These are phyloP conservation scores for Brenthis hecate DNA, from an alignment of 2,888 invertebrate genomes.

Conservation along the genomic window DNA sequence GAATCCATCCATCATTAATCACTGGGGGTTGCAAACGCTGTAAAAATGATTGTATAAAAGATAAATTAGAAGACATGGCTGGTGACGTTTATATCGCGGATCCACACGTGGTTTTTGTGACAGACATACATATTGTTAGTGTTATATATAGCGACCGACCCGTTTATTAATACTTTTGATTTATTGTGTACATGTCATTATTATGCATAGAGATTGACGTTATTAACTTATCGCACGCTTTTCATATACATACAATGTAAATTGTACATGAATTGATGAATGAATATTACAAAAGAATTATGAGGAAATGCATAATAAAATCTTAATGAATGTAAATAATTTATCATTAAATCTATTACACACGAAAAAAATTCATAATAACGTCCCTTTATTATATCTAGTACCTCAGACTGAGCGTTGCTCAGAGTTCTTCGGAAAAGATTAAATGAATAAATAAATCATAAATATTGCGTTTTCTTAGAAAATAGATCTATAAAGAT, in stretches of 20 bases:
- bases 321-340: background rate
- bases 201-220: conserved; percentile 14
- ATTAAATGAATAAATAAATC: too few species aligned
- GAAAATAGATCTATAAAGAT: too few species aligned
- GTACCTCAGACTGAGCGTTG: too few species aligned
- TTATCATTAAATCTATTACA: conserved; percentile 7
- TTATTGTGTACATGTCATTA: conserved; percentile 11
- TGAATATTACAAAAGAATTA: conserved; percentile 2
- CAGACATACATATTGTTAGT: conserved; percentile 57
- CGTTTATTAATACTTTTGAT: conserved; percentile 34
- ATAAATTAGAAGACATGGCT: conserved; percentile 77
- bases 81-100: conserved; percentile 70
- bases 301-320: background rate
- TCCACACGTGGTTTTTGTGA: conserved; percentile 56
- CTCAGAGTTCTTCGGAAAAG: too few species aligned
- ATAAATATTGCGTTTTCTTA: too few species aligned
- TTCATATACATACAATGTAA: too few species aligned
- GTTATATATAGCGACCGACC: conserved; percentile 54
- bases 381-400: too few species aligned
- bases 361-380: too few species aligned
- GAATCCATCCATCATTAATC: conserved; percentile 83
- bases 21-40: conserved; percentile 73
- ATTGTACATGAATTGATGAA: background rate
- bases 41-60: conserved; percentile 81
- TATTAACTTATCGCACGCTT: conserved; percentile 8